Percentiles rank a stretch among this genome's conserved stretches.
Conservation (phyloP, 2,113 vertebrate species). For the Melanostigma gelatinosum region DNA sequence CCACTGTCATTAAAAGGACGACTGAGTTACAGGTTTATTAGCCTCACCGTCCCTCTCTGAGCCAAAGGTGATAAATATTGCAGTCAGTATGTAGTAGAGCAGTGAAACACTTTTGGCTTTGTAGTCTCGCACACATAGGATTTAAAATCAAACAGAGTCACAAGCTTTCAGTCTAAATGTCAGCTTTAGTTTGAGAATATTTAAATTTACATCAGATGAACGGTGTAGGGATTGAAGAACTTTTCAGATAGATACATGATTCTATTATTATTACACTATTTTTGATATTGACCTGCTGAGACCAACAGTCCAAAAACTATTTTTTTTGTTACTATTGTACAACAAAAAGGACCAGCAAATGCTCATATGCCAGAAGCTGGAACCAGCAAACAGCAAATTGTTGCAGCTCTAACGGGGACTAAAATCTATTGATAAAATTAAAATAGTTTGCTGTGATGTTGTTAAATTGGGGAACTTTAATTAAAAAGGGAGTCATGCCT, state of each 20-base stretch:
- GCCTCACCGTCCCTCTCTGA: background rate
- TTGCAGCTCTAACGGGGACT: background rate
- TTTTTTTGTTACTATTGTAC: too few relatives aligned
- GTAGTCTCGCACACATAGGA: background rate
- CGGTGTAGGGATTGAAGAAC: background rate
- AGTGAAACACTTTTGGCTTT: background rate
- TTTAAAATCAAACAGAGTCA: background rate
- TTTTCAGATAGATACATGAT: background rate
- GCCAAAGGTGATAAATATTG: background rate
- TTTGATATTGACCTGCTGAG: background rate
- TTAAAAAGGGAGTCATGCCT: background rate
- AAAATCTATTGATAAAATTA: background rate
- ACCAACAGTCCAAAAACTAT: background rate
- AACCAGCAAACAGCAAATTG: background rate
- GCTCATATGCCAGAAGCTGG: background rate
- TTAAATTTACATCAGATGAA: background rate
- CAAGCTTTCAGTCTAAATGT: background rate
- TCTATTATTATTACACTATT: background rate
- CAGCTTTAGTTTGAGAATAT: background rate
- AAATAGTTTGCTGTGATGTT: background rate
- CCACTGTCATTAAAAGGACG: constrained; percentile 8
- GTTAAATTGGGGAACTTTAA: background rate
- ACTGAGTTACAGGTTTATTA: background rate
- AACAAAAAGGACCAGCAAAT: background rate
- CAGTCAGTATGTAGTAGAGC: background rate